These are phyloP conservation scores for Cranoglanis bouderius DNA, from an alignment of 2,113 vertebrate species.

Conservation along the genomic window DNA sequence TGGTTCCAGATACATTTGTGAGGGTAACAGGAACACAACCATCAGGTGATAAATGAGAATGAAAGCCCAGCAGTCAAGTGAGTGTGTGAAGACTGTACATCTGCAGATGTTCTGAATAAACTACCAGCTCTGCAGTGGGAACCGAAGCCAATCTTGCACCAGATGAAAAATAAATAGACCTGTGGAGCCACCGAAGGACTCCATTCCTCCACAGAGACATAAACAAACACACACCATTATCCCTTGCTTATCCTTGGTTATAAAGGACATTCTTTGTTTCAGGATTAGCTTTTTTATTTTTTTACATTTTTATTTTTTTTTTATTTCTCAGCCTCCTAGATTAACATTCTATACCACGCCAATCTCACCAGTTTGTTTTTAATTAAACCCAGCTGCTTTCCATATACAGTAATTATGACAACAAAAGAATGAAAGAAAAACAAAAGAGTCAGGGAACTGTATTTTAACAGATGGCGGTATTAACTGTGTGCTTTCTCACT, in stretches of 20 bases:
- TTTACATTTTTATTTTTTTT: no score
- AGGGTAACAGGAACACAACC: conserved; percentile 9
- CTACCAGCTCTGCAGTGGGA: conserved; percentile 59
- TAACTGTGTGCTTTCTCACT: conserved; percentile 50
- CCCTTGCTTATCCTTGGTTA: conserved; percentile 49
- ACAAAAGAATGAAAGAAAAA: conserved; percentile 51
- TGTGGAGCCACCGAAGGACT: conserved; percentile 33
- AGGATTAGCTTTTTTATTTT: conserved; percentile 46
- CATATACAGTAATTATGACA: conserved; percentile 51
- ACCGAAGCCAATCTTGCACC: conserved; percentile 61
- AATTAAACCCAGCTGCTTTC: conserved; percentile 67
- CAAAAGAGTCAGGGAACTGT: conserved; percentile 46
- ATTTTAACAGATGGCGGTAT: conserved; percentile 70
- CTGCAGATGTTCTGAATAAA: conserved; percentile 66
- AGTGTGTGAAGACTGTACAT: conserved; percentile 43
- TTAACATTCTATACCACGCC: conserved; percentile 48
- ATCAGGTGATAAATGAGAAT: conserved; percentile 47
- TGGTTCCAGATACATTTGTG: neutral
- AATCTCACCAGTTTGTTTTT: conserved; percentile 61
- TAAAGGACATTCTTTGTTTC: conserved; percentile 54
- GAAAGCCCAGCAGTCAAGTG: conserved; percentile 31
- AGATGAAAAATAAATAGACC: conserved; percentile 69
- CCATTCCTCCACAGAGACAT: conserved; percentile 43
- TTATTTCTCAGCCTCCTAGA: conserved; percentile 39
- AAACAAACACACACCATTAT: conserved; percentile 61